Percentiles rank a stretch among this genome's conserved stretches.
Conservation (phyloP, 1,140 invertebrate genomes). For the Pomacea maculata region DNA sequence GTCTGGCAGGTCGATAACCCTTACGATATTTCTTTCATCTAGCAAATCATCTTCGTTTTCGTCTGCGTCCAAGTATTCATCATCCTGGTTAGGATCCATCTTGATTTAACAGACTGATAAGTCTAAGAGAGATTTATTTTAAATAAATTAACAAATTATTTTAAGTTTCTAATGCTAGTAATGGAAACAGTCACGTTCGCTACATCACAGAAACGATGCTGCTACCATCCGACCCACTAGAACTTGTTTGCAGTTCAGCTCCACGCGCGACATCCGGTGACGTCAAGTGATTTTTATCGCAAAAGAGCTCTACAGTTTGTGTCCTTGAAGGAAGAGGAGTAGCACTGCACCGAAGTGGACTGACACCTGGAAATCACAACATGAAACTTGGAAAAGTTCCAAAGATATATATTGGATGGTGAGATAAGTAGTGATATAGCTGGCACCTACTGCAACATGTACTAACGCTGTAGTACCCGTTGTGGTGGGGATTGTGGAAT, state of each 20-base stretch:
- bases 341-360: neutral
- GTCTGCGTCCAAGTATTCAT: neutral
- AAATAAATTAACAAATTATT: no score
- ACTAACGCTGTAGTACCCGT: no score
- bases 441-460: no score
- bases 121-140: neutral
- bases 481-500: no score
- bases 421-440: neutral
- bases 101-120: neutral
- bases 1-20: slow-evolving; percentile 9
- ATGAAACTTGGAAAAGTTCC: slow-evolving; percentile 20
- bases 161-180: no score
- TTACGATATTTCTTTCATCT: slow-evolving; percentile 12
- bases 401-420: slow-evolving; percentile 23
- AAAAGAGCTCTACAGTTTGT: neutral
- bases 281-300: neutral
- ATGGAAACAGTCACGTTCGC: no score
- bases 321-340: neutral
- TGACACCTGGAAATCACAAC: neutral
- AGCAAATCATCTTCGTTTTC: slow-evolving; percentile 8
- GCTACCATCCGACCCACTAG: no score
- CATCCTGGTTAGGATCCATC: neutral
- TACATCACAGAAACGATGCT: no score
- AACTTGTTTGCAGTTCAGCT: no score
- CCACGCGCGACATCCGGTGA: slow-evolving; percentile 11